phyloP scores from a whole-genome alignment of 2,888 invertebrate genomes.

The Apoda limacodes region DNA sequence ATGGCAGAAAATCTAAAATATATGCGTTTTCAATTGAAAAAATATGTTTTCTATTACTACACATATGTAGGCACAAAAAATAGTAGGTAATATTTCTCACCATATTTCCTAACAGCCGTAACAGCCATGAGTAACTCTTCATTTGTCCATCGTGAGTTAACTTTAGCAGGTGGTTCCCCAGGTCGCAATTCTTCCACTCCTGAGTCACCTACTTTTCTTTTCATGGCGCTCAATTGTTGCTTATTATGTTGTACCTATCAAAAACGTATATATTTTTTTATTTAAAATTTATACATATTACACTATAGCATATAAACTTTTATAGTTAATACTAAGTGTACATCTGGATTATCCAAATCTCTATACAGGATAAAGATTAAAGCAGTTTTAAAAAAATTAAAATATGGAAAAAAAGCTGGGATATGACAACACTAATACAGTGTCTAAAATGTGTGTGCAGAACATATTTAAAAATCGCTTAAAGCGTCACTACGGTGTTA shows the following conservation, averaged over 20 bases:
- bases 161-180: constrained; percentile 74
- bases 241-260: constrained; percentile 93
- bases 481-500: neutral
- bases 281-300: too few species aligned
- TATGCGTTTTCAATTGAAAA: too few species aligned
- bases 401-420: constrained; percentile 26
- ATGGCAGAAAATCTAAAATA: too few species aligned
- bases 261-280: too few species aligned
- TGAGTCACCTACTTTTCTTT: constrained; percentile 76
- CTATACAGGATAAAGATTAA: constrained; percentile 25
- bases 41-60: too few species aligned
- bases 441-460: constrained; percentile 55
- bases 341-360: constrained; percentile 66
- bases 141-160: constrained; percentile 91
- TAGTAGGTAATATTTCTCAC: too few species aligned
- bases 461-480: constrained; percentile 34
- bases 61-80: too few species aligned
- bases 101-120: constrained; percentile 86
- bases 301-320: too few species aligned
- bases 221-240: constrained; percentile 88
- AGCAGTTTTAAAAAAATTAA: constrained; percentile 24
- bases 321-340: constrained; percentile 28
- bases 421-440: constrained; percentile 18
- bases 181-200: constrained; percentile 74
- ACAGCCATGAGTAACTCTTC: constrained; percentile 93